Conservation (phyloP, 2,113 vertebrate species). For the human (Homo sapiens) region GRCh38 chr15:93122001-93122500, state of each 20-base stretch:
- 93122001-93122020: conserved; percentile 68
- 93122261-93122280: background rate
- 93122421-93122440: background rate
- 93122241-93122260: background rate
- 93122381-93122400: conserved; percentile 44
- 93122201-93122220: conserved; percentile 65
- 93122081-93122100: conserved; percentile 72
- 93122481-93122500: conserved; percentile 29
- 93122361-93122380: conserved; percentile 58
- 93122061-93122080: conserved; percentile 74
- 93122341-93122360: background rate
- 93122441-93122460: background rate
- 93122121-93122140: conserved; percentile 74
- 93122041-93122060: conserved; percentile 61
- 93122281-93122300: background rate
- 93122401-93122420: conserved; percentile 59
- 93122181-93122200: conserved; percentile 63
- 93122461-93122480: conserved; percentile 76
- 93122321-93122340: conserved; percentile 31
- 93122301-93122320: background rate
- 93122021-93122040: conserved; percentile 62
- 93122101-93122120: conserved; percentile 48
- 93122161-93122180: conserved; percentile 80
- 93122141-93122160: conserved; percentile 54
- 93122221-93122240: background rate